Conservation (phyloP, 2,797 vertebrate species). For the Novumbra hubbsi region DNA sequence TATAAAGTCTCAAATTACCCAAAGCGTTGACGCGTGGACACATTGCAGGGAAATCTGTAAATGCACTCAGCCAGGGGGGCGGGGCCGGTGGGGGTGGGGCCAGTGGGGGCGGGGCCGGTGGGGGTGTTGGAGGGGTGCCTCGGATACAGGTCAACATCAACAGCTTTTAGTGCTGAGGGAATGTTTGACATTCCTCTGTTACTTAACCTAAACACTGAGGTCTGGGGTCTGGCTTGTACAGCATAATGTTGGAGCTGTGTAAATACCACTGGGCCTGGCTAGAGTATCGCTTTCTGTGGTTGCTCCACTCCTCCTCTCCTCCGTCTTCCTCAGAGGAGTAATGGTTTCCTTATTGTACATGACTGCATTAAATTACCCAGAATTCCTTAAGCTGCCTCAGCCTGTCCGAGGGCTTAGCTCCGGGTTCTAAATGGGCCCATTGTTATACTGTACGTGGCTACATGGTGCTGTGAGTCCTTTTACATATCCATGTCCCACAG, state of each 20-base stretch:
- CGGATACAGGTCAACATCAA: slow-evolving; percentile 74
- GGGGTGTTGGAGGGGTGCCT: slow-evolving; percentile 22
- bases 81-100: slow-evolving; percentile 40
- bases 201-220: slow-evolving; percentile 72
- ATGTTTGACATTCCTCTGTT: slow-evolving; percentile 76
- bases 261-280: slow-evolving; percentile 55
- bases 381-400: neutral
- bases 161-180: slow-evolving; percentile 68
- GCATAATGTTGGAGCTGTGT: slow-evolving; percentile 62
- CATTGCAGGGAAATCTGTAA: slow-evolving; percentile 67
- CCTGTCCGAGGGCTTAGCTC: neutral
- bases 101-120: too few species aligned
- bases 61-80: slow-evolving; percentile 64
- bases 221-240: slow-evolving; percentile 51
- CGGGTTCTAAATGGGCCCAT: neutral
- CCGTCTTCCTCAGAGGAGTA: slow-evolving; percentile 37
- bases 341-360: slow-evolving; percentile 42
- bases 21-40: slow-evolving; percentile 63
- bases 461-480: slow-evolving; percentile 5
- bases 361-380: slow-evolving; percentile 1
- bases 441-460: neutral
- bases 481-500: slow-evolving; percentile 26
- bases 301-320: slow-evolving; percentile 44
- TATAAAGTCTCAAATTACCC: slow-evolving; percentile 70
- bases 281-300: slow-evolving; percentile 64